A percentile compares a stretch with the other conserved stretches of the same genome.
Evolutionary conservation across 1,140 invertebrate species (phyloP).

Genomic region (Cydia strobilella): DNA sequence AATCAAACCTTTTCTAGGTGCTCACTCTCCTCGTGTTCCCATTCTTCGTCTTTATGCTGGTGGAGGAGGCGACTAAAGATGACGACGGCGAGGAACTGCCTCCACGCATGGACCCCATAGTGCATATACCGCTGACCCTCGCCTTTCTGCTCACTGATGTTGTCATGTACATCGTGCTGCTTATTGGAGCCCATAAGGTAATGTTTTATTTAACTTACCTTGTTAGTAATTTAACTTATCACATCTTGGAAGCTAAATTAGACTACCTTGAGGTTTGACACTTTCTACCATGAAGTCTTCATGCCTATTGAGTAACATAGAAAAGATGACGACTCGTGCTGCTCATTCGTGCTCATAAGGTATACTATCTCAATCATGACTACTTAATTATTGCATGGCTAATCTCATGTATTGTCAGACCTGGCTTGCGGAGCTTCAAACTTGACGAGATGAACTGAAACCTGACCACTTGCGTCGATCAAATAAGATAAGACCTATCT

Average conservation of each 20-base stretch:
- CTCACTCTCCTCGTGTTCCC: constrained; percentile 50
- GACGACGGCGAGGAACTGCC: constrained; percentile 30
- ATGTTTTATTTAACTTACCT: neutral
- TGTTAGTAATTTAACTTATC: too few species aligned
- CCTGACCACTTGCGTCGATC: too few species aligned
- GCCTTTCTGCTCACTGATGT: constrained; percentile 47
- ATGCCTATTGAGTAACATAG: constrained; percentile 44
- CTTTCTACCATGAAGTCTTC: constrained; percentile 42
- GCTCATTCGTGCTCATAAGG: too few species aligned
- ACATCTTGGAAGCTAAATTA: too few species aligned
- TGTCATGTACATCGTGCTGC: constrained; percentile 47
- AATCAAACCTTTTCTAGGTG: constrained; percentile 46
- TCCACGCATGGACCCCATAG: constrained; percentile 34
- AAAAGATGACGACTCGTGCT: constrained; percentile 15
- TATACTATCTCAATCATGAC: too few species aligned
- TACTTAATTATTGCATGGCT: too few species aligned
- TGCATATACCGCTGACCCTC: constrained; percentile 47
- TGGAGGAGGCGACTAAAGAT: constrained; percentile 40
- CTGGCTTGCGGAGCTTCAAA: too few species aligned
- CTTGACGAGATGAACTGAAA: too few species aligned
- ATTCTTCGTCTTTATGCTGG: constrained; percentile 48
- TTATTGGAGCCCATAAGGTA: constrained; percentile 56
- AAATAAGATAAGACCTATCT: too few species aligned
- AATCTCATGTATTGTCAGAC: too few species aligned
- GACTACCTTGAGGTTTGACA: constrained; percentile 25